A percentile compares a stretch with the other conserved stretches of the same genome.
Conservation (phyloP, 2,888 invertebrate species). For the Notodonta ziczac region DNA sequence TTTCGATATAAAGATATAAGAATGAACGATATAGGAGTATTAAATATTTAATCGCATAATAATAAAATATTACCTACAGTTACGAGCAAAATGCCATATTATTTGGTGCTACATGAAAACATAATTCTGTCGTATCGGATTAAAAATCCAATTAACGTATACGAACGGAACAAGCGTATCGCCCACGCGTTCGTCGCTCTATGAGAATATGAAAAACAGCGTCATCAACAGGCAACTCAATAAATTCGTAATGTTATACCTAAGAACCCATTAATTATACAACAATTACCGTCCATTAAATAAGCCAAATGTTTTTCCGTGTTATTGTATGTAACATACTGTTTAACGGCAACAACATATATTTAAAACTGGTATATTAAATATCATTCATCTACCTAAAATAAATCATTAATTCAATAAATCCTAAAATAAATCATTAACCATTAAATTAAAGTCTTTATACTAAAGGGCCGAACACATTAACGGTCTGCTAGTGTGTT, state of each 20-base stretch:
- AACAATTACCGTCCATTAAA: no score
- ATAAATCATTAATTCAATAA: slow-evolving; percentile 1
- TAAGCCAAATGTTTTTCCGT: not conserved
- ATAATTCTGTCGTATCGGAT: slow-evolving; percentile 50
- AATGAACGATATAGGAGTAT: not conserved
- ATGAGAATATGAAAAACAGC: slow-evolving; percentile 17
- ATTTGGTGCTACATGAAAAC: slow-evolving; percentile 26
- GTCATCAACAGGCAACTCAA: slow-evolving; percentile 17
- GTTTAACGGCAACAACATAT: not conserved
- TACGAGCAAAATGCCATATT: slow-evolving; percentile 20
- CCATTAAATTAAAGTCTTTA: not conserved
- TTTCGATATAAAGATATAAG: slow-evolving; percentile 4
- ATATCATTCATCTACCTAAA: not conserved
- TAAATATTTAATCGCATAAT: slow-evolving; percentile 8
- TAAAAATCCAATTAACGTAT: slow-evolving; percentile 53
- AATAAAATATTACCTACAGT: slow-evolving; percentile 28
- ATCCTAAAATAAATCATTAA: not conserved
- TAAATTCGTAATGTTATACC: no score
- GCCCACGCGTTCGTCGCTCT: slow-evolving; percentile 37
- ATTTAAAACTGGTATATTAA: not conserved
- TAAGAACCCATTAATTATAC: no score
- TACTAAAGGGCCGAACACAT: not conserved
- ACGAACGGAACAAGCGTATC: slow-evolving; percentile 32
- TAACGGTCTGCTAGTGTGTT: no score
- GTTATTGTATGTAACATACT: not conserved